Base-by-base conservation (phyloP, 1,140 invertebrate genomes). In the Hyposmocoma kahamanoa region DNA sequence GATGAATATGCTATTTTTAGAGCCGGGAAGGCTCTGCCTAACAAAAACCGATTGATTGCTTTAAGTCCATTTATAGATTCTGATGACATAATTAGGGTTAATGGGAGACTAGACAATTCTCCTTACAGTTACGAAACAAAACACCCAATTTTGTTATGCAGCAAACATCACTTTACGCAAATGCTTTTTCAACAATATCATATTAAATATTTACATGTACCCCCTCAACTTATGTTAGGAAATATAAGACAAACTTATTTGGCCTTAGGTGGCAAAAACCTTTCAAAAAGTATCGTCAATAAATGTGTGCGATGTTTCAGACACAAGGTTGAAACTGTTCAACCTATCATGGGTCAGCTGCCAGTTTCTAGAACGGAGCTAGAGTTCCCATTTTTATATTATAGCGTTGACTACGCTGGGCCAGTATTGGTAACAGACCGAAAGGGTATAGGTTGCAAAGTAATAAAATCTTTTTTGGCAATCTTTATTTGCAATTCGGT, bases 401-500 rank as follows among this genome's bases (percentile, higher is more conserved):
- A 43, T 38, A 34, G 9, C 18, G 60, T 58, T 0, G 59, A 58
- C 28, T 57, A 57, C 21, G 46, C 55, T 3, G 52, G 59, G 19
- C 59, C 48, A 47, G 28, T 62, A 24, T 11, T 56, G 24, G 48
- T 53, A 48, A 52, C 56, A 22, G 47, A 62, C 36, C 46, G 51
- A 15, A 61, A 61, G 26, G 58, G 53, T 19, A 42, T 47, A 11
- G 58, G 53, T 36, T 62, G 26, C 41, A 57, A 49, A 28, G 26
- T 55, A 11, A 50, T 47, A 13, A 67, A 65, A 28, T 45, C 49
- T 20, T 60, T 59, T 42, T 32, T 69, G 10, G 58, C 54, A 34
- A 50, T 67, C 19, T 67, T 70, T 44, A 50, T 59, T 39, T 70
- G 67, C 48, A 17, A 42, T 22, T 42, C 57, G 10, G 56, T 52